Conservation (phyloP, 2,797 vertebrate genomes). For the Gobio occitaniae region DNA sequence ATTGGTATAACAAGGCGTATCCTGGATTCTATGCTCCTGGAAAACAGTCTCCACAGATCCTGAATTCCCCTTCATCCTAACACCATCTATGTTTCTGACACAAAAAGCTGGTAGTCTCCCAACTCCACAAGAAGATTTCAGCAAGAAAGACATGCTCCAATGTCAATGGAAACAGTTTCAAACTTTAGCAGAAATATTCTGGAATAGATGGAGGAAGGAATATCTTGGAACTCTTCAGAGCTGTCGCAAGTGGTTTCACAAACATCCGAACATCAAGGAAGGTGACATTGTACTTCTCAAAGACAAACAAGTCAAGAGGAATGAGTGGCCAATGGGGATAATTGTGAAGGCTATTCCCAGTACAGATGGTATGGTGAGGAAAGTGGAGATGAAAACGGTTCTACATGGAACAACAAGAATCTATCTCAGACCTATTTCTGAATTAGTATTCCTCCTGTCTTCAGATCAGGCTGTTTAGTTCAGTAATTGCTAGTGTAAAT, state of each 20-base stretch:
- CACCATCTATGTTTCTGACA: neutral
- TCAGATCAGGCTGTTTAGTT: neutral
- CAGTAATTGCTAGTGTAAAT: neutral
- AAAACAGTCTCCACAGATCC: neutral
- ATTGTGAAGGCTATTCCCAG: neutral
- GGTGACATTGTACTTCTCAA: neutral
- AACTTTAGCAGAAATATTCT: neutral
- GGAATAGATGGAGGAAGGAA: neutral
- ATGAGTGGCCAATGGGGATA: constrained; percentile 9
- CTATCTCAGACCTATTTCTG: no score
- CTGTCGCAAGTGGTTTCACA: neutral
- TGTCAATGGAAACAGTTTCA: neutral
- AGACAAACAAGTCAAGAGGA: neutral
- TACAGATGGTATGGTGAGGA: neutral
- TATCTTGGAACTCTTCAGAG: neutral
- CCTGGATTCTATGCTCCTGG: no score
- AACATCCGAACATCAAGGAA: neutral
- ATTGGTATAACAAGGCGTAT: no score
- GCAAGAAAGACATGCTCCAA: neutral
- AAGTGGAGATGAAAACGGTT: neutral
- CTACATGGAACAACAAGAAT: neutral
- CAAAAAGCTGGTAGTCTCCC: neutral
- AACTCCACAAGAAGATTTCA: neutral
- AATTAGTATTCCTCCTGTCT: no score
- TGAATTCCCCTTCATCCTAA: neutral